Conservation (phyloP, 37 sponge, comb jelly and placozoan genomes). For the Cliona cf. orientalis region DNA sequence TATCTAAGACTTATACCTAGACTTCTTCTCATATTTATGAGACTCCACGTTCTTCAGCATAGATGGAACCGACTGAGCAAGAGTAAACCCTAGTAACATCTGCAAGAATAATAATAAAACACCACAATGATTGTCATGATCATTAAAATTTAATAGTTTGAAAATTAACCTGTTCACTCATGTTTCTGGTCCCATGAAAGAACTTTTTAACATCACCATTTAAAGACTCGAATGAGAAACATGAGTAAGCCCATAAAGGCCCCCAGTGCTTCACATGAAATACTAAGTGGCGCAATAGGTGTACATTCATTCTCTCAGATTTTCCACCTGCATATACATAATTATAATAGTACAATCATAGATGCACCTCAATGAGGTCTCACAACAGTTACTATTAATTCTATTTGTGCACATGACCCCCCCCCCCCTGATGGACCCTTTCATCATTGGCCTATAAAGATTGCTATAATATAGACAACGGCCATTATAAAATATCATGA, state of each 20-base stretch:
- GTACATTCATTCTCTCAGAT: slow-evolving; percentile 22
- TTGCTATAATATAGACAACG: no score
- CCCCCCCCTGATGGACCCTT: background rate
- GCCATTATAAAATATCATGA: no score
- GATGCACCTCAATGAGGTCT: no score
- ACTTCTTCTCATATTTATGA: no score
- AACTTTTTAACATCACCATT: slow-evolving; percentile 35
- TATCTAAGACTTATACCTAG: no score
- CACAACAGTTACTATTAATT: background rate
- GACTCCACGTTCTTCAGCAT: no score
- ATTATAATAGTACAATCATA: no score
- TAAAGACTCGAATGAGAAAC: slow-evolving; percentile 35
- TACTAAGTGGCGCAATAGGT: slow-evolving; percentile 12
- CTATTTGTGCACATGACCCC: background rate
- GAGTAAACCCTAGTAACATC: no score
- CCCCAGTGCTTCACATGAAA: slow-evolving; percentile 24
- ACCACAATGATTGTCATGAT: background rate
- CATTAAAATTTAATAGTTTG: background rate
- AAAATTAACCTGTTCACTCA: slow-evolving; percentile 18
- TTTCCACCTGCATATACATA: background rate
- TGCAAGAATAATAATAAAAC: no score
- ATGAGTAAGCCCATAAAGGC: slow-evolving; percentile 32
- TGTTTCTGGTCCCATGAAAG: slow-evolving; percentile 47
- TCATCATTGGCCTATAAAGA: no score
- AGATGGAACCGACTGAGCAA: no score